A percentile compares a stretch with the other conserved stretches of the same genome.
Evolutionary conservation across 2,113 vertebrate species (phyloP).

Genomic region (Malurus elegans): DNA sequence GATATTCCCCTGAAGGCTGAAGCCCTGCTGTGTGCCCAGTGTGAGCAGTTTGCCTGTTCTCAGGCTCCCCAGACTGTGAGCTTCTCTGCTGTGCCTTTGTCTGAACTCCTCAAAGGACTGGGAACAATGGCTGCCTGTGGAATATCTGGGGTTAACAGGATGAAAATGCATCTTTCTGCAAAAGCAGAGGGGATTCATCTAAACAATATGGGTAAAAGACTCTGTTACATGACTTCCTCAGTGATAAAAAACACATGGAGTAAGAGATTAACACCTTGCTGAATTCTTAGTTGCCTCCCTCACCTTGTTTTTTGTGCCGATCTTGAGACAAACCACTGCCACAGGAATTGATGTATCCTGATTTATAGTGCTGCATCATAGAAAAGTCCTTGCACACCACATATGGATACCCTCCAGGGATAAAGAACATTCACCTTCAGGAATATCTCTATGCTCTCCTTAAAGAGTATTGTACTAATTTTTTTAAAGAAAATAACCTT

Average conservation of each 20-base stretch:
- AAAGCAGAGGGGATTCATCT: background rate
- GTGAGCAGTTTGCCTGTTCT: background rate
- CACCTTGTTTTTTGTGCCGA: background rate
- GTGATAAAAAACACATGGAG: background rate
- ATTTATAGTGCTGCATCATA: too few species aligned
- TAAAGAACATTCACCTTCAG: background rate
- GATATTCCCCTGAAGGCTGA: background rate
- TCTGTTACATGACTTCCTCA: fast-evolving
- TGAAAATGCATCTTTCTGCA: background rate
- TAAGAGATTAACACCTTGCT: background rate
- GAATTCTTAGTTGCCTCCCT: background rate
- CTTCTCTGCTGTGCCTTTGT: too few species aligned
- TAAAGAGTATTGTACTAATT: background rate
- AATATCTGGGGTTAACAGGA: background rate
- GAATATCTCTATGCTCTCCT: background rate
- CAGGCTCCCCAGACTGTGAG: background rate
- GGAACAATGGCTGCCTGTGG: background rate
- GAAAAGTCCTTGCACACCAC: background rate
- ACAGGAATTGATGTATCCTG: background rate
- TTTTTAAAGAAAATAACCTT: background rate
- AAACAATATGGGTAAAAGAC: background rate
- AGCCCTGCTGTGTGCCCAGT: background rate
- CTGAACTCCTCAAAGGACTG: background rate
- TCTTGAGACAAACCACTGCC: background rate
- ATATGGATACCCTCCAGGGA: background rate